Percentiles rank a stretch among this genome's conserved stretches.
Evolutionary conservation across 2,888 invertebrate species (phyloP).

Genomic region (Drosophila picticornis): DNA sequence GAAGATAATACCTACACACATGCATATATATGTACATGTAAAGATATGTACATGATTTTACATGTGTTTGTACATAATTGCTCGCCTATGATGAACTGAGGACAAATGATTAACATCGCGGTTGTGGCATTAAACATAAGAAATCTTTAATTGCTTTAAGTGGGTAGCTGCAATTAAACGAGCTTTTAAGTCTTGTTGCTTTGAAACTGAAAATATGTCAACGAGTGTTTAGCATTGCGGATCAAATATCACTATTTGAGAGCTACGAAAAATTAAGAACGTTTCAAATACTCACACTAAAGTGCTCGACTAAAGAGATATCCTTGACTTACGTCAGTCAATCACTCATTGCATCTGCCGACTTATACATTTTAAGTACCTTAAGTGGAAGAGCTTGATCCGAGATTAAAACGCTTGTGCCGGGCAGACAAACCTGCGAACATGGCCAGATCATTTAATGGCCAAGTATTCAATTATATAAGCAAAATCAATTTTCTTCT

Average conservation of each 20-base stretch:
- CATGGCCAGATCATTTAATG: not conserved
- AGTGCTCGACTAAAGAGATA: not conserved
- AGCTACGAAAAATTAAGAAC: not conserved
- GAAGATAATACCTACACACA: not conserved
- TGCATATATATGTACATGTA: not conserved
- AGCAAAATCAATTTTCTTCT: not conserved
- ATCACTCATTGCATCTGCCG: not conserved
- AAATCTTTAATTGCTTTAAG: constrained; percentile 1
- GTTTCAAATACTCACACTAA: not conserved
- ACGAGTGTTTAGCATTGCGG: not conserved
- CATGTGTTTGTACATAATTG: not conserved
- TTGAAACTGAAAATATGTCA: not conserved
- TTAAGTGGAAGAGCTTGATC: constrained; percentile 1
- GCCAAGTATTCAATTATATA: not conserved
- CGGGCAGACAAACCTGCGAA: not conserved
- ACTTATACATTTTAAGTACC: constrained; percentile 1
- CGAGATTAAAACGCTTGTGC: not conserved
- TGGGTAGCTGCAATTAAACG: constrained; percentile 6
- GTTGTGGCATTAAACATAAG: constrained; percentile 1
- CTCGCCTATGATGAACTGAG: not conserved
- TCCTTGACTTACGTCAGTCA: not conserved
- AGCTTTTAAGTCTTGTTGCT: not conserved
- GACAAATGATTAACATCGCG: constrained; percentile 1
- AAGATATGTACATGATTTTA: not conserved
- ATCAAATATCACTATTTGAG: not conserved